Evolutionary conservation across 2,797 vertebrate genomes (phyloP).

Genomic region (Spea hammondii): DNA sequence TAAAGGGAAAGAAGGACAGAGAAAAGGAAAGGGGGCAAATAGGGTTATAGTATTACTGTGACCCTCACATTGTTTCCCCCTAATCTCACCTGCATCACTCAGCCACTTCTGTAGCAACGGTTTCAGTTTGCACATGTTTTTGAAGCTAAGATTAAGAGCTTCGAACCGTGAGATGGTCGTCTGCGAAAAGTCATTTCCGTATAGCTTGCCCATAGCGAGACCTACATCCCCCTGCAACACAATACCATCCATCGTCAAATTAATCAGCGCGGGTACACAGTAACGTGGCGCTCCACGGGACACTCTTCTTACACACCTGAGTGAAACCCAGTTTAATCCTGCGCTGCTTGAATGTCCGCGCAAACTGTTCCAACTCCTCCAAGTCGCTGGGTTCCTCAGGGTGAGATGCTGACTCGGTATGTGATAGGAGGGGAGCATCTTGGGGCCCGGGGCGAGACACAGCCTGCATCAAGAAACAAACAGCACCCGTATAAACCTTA

Average conservation of each 20-base stretch:
- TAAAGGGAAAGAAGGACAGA: background rate
- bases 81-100: constrained; percentile 82
- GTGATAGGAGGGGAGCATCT: constrained; percentile 60
- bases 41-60: background rate
- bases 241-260: background rate
- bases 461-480: constrained; percentile 50
- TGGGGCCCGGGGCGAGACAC: constrained; percentile 63
- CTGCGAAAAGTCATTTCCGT: constrained; percentile 93
- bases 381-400: constrained; percentile 89
- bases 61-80: background rate
- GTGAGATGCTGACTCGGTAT: constrained; percentile 69
- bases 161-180: constrained; percentile 94
- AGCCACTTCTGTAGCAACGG: constrained; percentile 94
- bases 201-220: constrained; percentile 92
- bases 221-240: constrained; percentile 82
- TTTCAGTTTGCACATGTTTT: constrained; percentile 96
- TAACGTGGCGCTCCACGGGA: background rate
- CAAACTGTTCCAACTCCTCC: constrained; percentile 91
- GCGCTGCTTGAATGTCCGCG: constrained; percentile 91
- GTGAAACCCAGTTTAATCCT: constrained; percentile 93
- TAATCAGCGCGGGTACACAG: background rate
- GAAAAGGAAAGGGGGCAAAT: background rate
- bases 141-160: constrained; percentile 93
- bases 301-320: constrained; percentile 67
- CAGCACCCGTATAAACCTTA: no score